Percentiles rank a stretch among this genome's conserved stretches.
Conservation (phyloP, 2,888 invertebrate genomes). For the Chromoteleia sp. region DNA sequence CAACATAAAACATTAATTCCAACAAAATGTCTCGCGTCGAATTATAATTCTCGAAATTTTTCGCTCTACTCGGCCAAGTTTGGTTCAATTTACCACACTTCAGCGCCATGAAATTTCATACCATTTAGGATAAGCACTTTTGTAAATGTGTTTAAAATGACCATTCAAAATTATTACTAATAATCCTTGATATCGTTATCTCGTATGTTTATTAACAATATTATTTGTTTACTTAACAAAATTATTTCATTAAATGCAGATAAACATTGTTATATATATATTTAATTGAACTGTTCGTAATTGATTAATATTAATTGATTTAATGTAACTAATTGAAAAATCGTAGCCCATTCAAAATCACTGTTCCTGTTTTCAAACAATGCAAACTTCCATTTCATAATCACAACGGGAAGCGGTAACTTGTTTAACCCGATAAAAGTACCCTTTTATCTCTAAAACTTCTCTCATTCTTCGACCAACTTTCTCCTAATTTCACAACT, state of each 20-base stretch:
- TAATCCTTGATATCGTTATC: no score
- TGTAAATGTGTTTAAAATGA: no score
- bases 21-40: background rate
- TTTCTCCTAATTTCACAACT: conserved; percentile 7
- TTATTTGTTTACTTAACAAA: no score
- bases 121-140: no score
- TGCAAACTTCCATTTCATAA: background rate
- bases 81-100: background rate
- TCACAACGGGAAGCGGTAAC: conserved; percentile 3
- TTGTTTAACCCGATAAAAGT: conserved; percentile 6
- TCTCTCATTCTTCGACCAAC: background rate
- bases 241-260: no score
- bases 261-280: no score
- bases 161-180: no score
- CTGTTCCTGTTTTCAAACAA: background rate
- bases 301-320: no score
- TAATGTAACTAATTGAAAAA: no score
- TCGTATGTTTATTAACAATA: no score
- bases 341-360: background rate
- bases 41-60: conserved; percentile 6
- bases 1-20: conserved; percentile 10
- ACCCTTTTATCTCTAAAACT: background rate
- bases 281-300: no score
- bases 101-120: no score
- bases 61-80: background rate